phyloP scores from a whole-genome alignment of 2,113 vertebrate genomes.

The Amphiprion percula region DNA sequence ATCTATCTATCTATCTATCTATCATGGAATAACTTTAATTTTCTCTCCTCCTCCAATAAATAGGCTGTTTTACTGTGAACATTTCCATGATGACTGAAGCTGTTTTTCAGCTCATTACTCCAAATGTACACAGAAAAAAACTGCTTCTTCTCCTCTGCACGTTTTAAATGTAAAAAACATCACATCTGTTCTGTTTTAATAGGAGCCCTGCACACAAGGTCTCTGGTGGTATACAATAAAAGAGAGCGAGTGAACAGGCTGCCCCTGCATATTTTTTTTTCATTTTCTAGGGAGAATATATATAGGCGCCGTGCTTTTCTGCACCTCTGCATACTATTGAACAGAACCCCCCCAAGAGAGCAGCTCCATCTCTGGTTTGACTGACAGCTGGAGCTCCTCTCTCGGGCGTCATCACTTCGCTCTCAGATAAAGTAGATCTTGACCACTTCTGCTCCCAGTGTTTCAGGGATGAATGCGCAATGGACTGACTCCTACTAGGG shows the following conservation, averaged over 20 bases:
- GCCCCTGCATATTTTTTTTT: constrained; percentile 31
- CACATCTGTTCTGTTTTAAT: constrained; percentile 31
- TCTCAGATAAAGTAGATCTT: constrained; percentile 31
- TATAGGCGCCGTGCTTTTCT: constrained; percentile 51
- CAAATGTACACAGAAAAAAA: background rate
- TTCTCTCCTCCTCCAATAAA: constrained; percentile 3
- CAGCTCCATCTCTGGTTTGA: constrained; percentile 55
- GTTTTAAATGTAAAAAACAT: constrained; percentile 43
- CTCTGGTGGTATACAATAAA: constrained; percentile 51
- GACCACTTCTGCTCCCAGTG: constrained; percentile 14
- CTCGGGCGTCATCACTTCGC: constrained; percentile 43
- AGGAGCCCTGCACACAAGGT: constrained; percentile 44
- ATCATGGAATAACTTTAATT: background rate
- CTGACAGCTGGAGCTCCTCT: constrained; percentile 62
- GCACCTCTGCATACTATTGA: constrained; percentile 57
- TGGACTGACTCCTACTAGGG: constrained; percentile 12
- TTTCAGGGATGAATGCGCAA: constrained; percentile 1
- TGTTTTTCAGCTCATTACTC: background rate
- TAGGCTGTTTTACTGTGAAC: background rate
- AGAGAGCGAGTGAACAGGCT: constrained; percentile 57
- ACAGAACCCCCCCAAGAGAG: constrained; percentile 39
- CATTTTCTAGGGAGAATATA: constrained; percentile 45
- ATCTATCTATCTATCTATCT: constrained; percentile 33
- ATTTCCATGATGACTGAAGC: background rate
- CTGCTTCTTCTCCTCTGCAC: background rate